Evolutionary conservation across 1,140 invertebrate genomes (phyloP), one percentile per base, ranked within the genome.

Genomic region (Solenopsis fugax): DNA sequence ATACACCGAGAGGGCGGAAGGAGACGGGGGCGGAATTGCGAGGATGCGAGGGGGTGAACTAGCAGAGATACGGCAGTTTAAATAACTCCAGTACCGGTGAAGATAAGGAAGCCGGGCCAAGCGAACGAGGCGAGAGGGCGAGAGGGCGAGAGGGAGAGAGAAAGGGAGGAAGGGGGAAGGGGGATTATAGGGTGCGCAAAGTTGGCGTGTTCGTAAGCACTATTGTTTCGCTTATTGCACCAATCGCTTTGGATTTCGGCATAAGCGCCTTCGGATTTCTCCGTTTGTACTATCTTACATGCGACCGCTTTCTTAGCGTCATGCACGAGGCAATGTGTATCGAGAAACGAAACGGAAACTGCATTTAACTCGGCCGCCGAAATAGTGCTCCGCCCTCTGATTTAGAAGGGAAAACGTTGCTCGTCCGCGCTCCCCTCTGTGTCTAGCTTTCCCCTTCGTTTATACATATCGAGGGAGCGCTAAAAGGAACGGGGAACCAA

Each of bases 181-280:
- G 58, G 90, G 90, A 90, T 92, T 93, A 80, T 87, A 50, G 48
- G 67, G 77, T 41, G 80, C 77, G 80, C 85, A 73, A 88, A 93
- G 92, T 93, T 93, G 64, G 87, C 78, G 85, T 90, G 87, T 86
- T 90, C 67, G 87, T 85, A 91, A 91, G 88, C 89, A 91, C 92
- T 89, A 92, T 93, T 92, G 91, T 92, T 92, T 93, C 90, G 88
- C 84, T 92, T 90, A 91, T 91, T 91, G 92, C 90, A 78, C 78
- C 89, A 87, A 93, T 93, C 87, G 89, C 91, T 91, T 92, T 88
- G 81, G 78, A 89, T 89, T 85, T 91, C 86, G 88, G 86, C 87
- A 87, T 91, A 91, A 89, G 86, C 90, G 73, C 65, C 48, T 75
- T 41, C 45, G 18, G 29, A 52, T 60, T 45, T 64, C 24, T 29